Conservation (phyloP, 2,888 invertebrate species). For the Cephus rjabovi region DNA sequence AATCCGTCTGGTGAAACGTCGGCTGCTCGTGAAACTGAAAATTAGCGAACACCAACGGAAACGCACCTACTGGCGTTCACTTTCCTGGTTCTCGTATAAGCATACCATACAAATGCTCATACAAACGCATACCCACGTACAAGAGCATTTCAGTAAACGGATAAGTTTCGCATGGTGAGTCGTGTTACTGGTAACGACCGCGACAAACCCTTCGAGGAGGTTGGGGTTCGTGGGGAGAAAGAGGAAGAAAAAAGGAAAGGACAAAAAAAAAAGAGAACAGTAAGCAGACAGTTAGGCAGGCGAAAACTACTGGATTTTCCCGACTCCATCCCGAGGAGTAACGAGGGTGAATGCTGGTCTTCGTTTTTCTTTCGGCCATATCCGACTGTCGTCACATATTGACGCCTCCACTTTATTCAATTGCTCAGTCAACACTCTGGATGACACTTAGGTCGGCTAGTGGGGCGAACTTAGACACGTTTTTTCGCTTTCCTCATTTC, state of each 20-base stretch:
- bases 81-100: not conserved
- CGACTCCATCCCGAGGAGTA: not conserved
- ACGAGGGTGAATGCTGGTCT: not conserved
- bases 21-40: not conserved
- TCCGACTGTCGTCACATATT: conserved; percentile 54
- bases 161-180: not conserved
- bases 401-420: conserved; percentile 59
- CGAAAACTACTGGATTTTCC: not conserved
- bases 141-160: not conserved
- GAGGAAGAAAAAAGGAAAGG: conserved; percentile 8
- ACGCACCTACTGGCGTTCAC: not conserved
- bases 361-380: conserved; percentile 31
- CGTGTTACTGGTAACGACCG: not conserved
- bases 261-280: conserved; percentile 8
- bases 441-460: conserved; percentile 36
- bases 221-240: not conserved
- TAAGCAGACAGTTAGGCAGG: not conserved
- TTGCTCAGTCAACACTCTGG: conserved; percentile 50
- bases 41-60: not conserved
- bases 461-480: conserved; percentile 48
- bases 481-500: conserved; percentile 62
- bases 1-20: not conserved
- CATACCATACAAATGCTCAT: no score
- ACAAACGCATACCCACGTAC: not conserved
- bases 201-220: not conserved